Evolutionary conservation across 2,888 invertebrate species (phyloP).

Genomic region (Agonopterix subpropinquella): DNA sequence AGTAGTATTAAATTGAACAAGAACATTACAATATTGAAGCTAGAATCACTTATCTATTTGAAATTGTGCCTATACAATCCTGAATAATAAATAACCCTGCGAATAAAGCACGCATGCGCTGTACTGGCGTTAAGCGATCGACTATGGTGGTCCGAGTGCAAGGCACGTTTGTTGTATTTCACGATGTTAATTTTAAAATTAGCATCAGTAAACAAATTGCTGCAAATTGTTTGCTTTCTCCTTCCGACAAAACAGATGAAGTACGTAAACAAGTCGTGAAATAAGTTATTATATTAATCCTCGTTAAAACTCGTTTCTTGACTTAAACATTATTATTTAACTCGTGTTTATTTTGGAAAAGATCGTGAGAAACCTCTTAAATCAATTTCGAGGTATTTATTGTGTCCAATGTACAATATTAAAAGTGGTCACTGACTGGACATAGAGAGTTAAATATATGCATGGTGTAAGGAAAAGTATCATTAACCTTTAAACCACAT

Average conservation of each 20-base stretch:
- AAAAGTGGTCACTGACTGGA: too few relatives aligned
- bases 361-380: neutral
- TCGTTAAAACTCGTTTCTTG: neutral
- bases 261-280: neutral
- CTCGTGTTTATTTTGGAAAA: neutral
- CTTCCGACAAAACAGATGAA: constrained; percentile 22
- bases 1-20: too few relatives aligned
- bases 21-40: too few relatives aligned
- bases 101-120: constrained; percentile 27
- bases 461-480: too few relatives aligned
- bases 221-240: constrained; percentile 47
- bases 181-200: constrained; percentile 72
- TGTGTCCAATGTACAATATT: too few relatives aligned
- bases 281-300: neutral
- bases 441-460: too few relatives aligned
- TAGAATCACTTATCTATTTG: neutral
- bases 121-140: constrained; percentile 20
- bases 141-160: constrained; percentile 57
- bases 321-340: neutral
- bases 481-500: too few relatives aligned
- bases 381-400: too few relatives aligned
- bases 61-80: constrained; percentile 2
- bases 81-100: constrained; percentile 21
- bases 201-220: constrained; percentile 63
- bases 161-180: constrained; percentile 69